A percentile compares a stretch with the other conserved stretches of the same genome.
These are phyloP conservation scores for Drosophila equinoxialis DNA, from an alignment of 1,140 invertebrate genomes.

Conservation along the genomic window DNA sequence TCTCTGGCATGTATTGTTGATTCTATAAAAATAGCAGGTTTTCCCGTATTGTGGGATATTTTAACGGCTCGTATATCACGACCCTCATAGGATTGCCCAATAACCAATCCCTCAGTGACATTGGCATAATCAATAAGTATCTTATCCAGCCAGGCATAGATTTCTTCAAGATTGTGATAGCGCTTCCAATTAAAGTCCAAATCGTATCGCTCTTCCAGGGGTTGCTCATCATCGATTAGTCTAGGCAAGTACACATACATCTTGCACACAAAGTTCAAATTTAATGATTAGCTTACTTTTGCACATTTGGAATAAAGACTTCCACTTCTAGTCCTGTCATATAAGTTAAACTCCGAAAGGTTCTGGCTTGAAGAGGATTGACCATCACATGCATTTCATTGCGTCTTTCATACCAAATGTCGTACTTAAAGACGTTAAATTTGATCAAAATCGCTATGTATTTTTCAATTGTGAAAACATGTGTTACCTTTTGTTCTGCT, in stretches of 20 bases:
- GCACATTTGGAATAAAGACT: slow-evolving; percentile 61
- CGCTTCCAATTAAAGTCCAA: slow-evolving; percentile 80
- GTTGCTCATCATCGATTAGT: slow-evolving; percentile 70
- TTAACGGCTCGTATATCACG: slow-evolving; percentile 86
- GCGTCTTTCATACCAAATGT: slow-evolving; percentile 58
- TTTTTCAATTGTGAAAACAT: background rate
- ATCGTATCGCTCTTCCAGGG: slow-evolving; percentile 36
- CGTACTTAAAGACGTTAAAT: slow-evolving; percentile 36
- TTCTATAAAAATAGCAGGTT: slow-evolving; percentile 84
- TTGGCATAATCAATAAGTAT: slow-evolving; percentile 72
- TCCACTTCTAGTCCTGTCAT: slow-evolving; percentile 44
- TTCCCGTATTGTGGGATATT: slow-evolving; percentile 85
- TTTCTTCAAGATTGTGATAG: slow-evolving; percentile 83
- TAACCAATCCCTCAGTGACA: slow-evolving; percentile 67
- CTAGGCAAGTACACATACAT: slow-evolving; percentile 27
- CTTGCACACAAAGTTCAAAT: background rate
- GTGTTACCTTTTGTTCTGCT: background rate
- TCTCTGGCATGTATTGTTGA: slow-evolving; percentile 85
- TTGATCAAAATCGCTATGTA: background rate
- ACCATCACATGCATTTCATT: slow-evolving; percentile 70
- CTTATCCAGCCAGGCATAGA: slow-evolving; percentile 83
- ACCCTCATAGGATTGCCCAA: slow-evolving; percentile 84
- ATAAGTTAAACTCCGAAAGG: slow-evolving; percentile 41
- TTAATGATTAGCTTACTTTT: slow-evolving; percentile 46
- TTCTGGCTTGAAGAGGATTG: slow-evolving; percentile 39